Conservation (phyloP, 2,113 vertebrate species). For the Gnathonemus longibarbis region DNA sequence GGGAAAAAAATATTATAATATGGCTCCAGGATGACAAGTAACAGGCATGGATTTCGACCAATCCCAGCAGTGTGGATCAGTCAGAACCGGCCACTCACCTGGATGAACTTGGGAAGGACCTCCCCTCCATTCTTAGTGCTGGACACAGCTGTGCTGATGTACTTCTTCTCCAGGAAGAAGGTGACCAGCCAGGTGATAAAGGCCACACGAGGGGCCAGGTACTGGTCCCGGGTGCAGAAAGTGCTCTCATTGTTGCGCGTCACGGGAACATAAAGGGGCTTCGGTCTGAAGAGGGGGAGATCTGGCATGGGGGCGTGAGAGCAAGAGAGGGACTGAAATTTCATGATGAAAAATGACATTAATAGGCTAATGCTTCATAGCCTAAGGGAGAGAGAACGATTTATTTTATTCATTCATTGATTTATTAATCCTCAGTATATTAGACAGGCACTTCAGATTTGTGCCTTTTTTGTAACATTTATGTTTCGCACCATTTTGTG, state of each 20-base stretch:
- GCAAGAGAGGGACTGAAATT: not conserved
- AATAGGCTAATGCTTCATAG: not conserved
- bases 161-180: conserved; percentile 98
- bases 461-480: not conserved
- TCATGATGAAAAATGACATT: not conserved
- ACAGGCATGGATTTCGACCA: not conserved
- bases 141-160: conserved; percentile 70
- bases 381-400: not conserved
- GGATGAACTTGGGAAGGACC: conserved; percentile 84
- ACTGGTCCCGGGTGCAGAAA: conserved; percentile 90
- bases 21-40: not conserved
- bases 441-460: not conserved
- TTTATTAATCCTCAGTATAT: not conserved
- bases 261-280: conserved; percentile 78
- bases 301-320: conserved; percentile 54
- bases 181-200: conserved; percentile 98
- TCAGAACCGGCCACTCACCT: conserved; percentile 57
- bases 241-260: conserved; percentile 82
- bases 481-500: not conserved
- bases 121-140: conserved; percentile 85
- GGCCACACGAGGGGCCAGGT: conserved; percentile 87
- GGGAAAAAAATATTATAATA: not conserved
- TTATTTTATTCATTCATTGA: not conserved
- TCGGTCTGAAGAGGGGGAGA: conserved; percentile 82
- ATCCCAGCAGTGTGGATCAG: not conserved